Evolutionary conservation across 2,113 vertebrate species (phyloP), one percentile per base, ranked within the genome.

Genomic region (Mobula birostris): DNA sequence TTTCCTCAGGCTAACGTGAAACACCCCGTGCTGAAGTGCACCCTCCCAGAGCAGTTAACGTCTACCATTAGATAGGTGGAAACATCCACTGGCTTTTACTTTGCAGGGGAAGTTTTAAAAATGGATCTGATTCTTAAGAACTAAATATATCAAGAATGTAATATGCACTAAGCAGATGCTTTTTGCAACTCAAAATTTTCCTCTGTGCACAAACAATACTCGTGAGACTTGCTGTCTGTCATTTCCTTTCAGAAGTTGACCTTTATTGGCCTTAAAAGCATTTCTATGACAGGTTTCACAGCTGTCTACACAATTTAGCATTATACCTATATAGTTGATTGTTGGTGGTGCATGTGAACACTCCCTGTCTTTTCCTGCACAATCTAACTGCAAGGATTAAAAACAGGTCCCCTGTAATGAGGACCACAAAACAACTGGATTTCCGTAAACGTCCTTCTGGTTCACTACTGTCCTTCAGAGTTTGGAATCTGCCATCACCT

Each of bases 171-270:
- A 63, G 3, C 85, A 32, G 58, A 88, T n/a, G 58, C 85, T 88
- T 29, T 88, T 88, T 88, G 85, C 58, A 32, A 15, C 29, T 88
- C 15, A 66, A n/a, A 88, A 58, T 88, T 88, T 88, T 88, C 58
- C 85, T 68, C 63, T 32, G 61, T 17, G 85, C 85, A 15, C 32
- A 7, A 90, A 21, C 14, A 90, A 66, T 90, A 66, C 85, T 90
- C 85, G 12, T 90, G 85, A 90, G 85, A 66, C 85, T 36, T 19
- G 14, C 61, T 90, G 85, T 63, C 85, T 32, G n/a, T 29, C 58
- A 90, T 90, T 90, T 90, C 61, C 85, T 90, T 90, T 61, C 85
- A 66, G 15, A 11, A 66, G 85, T 14, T 88, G 85, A 88, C 85
- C 85, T 90, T 68, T 63, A 68, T 36, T 68, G 85, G 85, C 85